Percentiles rank a stretch among this genome's conserved stretches.
These are phyloP conservation scores for Phasianus colchicus DNA, from an alignment of 2,113 vertebrate species.

Conservation along the genomic window DNA sequence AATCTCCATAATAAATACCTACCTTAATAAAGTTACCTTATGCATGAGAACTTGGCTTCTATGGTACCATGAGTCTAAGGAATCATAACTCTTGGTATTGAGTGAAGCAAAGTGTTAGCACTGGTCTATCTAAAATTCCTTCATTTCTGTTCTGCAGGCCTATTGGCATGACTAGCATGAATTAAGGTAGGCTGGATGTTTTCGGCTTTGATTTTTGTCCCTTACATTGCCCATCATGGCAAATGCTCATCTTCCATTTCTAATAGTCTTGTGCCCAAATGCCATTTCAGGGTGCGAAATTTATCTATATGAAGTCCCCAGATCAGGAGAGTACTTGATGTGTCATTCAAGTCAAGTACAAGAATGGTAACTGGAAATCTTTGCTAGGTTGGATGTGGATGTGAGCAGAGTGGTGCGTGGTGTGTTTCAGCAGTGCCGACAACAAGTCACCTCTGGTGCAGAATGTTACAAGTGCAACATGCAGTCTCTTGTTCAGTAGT, in stretches of 20 bases:
- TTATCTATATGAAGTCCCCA: neutral
- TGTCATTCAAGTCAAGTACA: neutral
- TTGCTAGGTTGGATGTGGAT: neutral
- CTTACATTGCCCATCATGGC: neutral
- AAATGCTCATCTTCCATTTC: neutral
- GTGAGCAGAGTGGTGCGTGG: too few relatives aligned
- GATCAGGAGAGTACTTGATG: neutral
- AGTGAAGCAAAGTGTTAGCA: neutral
- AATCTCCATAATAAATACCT: rapidly evolving
- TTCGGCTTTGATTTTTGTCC: neutral
- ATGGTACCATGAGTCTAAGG: neutral
- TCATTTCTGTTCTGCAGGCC: neutral
- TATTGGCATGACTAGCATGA: neutral
- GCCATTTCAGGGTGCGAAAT: neutral
- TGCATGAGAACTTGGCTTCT: neutral
- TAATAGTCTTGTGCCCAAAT: neutral
- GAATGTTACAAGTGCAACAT: too few relatives aligned
- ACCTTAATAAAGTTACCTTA: neutral
- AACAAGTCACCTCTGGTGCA: too few relatives aligned
- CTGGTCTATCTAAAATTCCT: neutral
- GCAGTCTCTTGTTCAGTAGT: too few relatives aligned
- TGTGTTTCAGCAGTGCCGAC: too few relatives aligned
- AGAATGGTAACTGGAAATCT: neutral
- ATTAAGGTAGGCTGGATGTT: neutral
- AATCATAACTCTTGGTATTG: neutral